These are phyloP conservation scores for Gambelia wislizenii DNA, from an alignment of 2,797 vertebrate genomes.

Conservation along the genomic window DNA sequence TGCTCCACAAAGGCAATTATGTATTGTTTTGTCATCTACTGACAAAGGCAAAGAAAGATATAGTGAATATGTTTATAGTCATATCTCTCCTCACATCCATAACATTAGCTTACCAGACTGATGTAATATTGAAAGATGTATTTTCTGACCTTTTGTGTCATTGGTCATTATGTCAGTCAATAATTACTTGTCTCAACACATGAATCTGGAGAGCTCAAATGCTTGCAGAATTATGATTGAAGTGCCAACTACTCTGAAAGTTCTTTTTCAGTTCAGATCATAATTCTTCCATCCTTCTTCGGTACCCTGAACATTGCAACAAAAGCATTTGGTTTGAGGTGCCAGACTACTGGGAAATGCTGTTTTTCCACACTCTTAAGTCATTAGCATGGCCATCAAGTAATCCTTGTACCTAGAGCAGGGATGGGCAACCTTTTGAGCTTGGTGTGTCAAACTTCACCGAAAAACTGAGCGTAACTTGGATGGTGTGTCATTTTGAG, in stretches of 20 bases:
- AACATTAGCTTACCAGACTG: neutral
- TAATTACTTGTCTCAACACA: neutral
- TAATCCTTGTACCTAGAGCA: neutral
- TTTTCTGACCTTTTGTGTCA: neutral
- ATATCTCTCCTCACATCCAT: neutral
- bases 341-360: neutral
- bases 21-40: neutral
- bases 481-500: no score
- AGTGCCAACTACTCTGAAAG: neutral
- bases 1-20: neutral
- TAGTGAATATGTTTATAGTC: neutral
- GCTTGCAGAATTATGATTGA: neutral
- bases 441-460: no score
- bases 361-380: no score
- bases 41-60: neutral
- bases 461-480: no score
- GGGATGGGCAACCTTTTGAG: no score
- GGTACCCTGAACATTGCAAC: neutral
- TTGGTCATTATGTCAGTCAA: neutral
- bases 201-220: neutral
- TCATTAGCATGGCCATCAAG: neutral
- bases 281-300: neutral
- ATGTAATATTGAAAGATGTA: neutral
- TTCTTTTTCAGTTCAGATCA: neutral
- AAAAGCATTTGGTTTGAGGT: neutral